A percentile compares a stretch with the other conserved stretches of the same genome.
Evolutionary conservation across 2,797 vertebrate species (phyloP).

Genomic region (Gastrophryne carolinensis): DNA sequence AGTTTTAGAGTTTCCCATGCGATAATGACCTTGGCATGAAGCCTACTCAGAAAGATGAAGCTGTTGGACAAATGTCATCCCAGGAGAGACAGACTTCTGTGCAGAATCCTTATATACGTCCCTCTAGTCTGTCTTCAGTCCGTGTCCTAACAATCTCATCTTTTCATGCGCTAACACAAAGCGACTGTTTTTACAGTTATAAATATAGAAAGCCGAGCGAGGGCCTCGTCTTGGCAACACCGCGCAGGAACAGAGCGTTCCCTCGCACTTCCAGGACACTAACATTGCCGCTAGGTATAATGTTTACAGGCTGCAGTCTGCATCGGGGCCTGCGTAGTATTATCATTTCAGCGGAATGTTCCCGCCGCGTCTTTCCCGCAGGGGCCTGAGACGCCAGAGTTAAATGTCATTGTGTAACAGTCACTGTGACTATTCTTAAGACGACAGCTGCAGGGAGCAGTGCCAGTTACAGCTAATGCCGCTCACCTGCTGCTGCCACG

Average conservation of each 20-base stretch:
- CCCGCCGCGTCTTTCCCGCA: background rate
- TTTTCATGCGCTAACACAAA: background rate
- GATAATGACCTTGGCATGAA: background rate
- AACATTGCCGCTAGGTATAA: conserved; percentile 13
- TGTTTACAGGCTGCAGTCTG: background rate
- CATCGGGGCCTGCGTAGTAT: background rate
- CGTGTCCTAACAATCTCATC: background rate
- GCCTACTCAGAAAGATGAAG: background rate
- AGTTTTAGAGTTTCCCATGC: too few species aligned
- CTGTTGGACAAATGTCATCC: background rate
- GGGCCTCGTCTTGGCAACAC: conserved; percentile 4
- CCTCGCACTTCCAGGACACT: conserved; percentile 1
- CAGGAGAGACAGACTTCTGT: background rate
- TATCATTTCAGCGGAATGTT: background rate
- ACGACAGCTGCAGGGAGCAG: background rate
- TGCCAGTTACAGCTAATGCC: conserved; percentile 18
- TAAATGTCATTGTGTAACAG: background rate
- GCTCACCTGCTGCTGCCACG: conserved; percentile 35
- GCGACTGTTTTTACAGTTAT: background rate
- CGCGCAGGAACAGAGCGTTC: conserved; percentile 39
- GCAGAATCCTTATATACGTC: background rate
- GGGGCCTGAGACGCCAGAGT: background rate
- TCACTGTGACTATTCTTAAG: background rate
- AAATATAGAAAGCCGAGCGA: conserved; percentile 2
- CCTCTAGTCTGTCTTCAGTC: too few species aligned